These are phyloP conservation scores for Hemistola chrysoprasaria DNA, from an alignment of 2,888 invertebrate genomes.

Conservation along the genomic window DNA sequence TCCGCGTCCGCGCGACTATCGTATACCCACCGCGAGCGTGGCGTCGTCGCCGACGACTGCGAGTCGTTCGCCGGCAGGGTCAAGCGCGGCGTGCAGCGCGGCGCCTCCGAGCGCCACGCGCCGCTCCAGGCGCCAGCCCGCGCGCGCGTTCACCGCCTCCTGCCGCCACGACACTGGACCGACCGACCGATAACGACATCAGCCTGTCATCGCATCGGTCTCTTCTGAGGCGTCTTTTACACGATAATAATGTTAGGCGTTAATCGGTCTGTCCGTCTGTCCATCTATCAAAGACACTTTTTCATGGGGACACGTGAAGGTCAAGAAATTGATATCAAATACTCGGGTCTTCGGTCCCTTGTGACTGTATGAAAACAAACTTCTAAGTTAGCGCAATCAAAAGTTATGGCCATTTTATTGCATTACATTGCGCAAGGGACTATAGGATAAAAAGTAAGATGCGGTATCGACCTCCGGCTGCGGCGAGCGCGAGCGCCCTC, in stretches of 20 bases:
- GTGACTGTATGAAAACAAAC: too few relatives aligned
- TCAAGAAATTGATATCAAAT: too few relatives aligned
- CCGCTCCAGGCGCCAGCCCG: conserved; percentile 30
- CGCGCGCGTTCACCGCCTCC: conserved; percentile 23
- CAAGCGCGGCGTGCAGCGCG: conserved; percentile 22
- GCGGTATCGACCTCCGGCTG: background rate
- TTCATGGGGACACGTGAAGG: too few relatives aligned
- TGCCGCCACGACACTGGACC: conserved; percentile 28
- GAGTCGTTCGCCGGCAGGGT: conserved; percentile 10
- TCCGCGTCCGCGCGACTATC: conserved; percentile 16
- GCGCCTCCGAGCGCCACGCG: conserved; percentile 10
- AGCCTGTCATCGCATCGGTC: conserved; percentile 51
- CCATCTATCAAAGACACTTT: too few relatives aligned
- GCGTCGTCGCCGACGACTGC: conserved; percentile 26
- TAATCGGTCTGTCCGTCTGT: too few relatives aligned
- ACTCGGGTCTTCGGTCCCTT: too few relatives aligned
- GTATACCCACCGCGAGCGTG: conserved; percentile 22
- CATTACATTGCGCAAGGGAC: too few relatives aligned
- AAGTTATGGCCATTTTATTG: too few relatives aligned
- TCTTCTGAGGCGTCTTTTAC: conserved; percentile 4
- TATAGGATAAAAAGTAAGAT: background rate
- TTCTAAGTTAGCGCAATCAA: too few relatives aligned
- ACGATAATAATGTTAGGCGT: too few relatives aligned
- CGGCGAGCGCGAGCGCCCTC: background rate
- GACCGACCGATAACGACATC: conserved; percentile 32